Percentiles rank a stretch among this genome's conserved stretches.
Conservation (phyloP, 2,113 vertebrate species). For the Machaerirhynchus nigripectus region DNA sequence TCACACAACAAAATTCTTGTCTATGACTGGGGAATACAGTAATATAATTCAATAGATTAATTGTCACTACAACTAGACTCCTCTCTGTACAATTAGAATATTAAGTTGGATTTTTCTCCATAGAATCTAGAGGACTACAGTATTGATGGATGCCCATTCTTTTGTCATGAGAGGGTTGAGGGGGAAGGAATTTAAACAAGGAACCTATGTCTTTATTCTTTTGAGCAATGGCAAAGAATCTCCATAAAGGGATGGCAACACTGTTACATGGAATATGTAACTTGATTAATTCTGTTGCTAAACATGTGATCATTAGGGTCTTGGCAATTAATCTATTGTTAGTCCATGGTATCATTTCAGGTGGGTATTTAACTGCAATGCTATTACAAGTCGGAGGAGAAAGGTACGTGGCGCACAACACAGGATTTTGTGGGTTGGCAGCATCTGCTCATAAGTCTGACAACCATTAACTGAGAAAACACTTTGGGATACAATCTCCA, state of each 20-base stretch:
- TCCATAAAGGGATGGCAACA: not conserved
- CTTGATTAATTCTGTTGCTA: not conserved
- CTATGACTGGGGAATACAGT: not conserved
- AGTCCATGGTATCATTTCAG: not conserved
- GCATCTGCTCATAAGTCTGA: not conserved
- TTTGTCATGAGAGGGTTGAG: not conserved
- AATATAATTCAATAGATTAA: not conserved
- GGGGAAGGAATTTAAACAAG: not conserved
- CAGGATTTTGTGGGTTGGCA: not conserved
- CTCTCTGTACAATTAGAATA: not conserved
- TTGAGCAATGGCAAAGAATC: not conserved
- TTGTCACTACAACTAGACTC: not conserved
- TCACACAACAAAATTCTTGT: not conserved
- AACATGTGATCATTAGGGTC: not conserved
- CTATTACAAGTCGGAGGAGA: not conserved
- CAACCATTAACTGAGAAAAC: not conserved
- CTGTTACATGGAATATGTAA: not conserved
- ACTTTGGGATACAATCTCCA: not conserved
- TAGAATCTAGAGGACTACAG: not conserved
- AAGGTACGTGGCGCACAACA: not conserved
- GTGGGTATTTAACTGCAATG: not conserved
- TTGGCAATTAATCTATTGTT: not conserved
- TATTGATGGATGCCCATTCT: not conserved
- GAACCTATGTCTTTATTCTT: not conserved
- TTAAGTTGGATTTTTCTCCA: not conserved